Base-by-base conservation (phyloP, 1,140 invertebrate species). In the Meteorus sp. region DNA sequence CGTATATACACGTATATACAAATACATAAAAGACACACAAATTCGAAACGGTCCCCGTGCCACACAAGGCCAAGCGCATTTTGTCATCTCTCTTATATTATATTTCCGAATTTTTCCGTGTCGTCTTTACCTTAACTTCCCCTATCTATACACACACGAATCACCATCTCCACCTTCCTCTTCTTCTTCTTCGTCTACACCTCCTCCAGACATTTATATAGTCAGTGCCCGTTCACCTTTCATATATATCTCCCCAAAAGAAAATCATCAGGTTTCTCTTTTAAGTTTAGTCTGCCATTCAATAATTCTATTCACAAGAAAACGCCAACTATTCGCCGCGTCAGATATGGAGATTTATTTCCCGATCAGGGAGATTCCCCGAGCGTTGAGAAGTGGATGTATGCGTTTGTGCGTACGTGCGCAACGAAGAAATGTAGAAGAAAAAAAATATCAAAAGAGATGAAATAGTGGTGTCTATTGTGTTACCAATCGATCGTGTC, bases 301-400 rank as follows among this genome's bases (percentile, higher is more conserved):
- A 44, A 11, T 52, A 25, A 29, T 67, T 63, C 66, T 61, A 62
- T 61, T 56, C 39, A 56, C 7, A 20, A 55, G 57, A 65, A 65
- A 64, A 44, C 61, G 33, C 37, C 55, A 61, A 70, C 61, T 60
- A 61, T 54, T 55, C 45, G 51, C 56, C 57, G 59, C 63, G 63
- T 67, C 66, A 65, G 63, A 71, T 71, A 71, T 71, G 69, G 69
- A 71, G 69, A 71, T 71, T 71, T 69, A 71, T 71, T 69, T 63
- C n/a, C 35, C 35, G 33, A 50, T 56, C 45, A 4, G n/a, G n/a
- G 13, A 25, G 31, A 25, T 33, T 20, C 37, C 25, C 25, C 19
- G 41, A 9, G 41, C 27, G 23, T 15, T 15, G 19, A 35, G 8
- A 22, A n/a, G n/a, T n/a, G n/a, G n/a, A n/a, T n/a, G n/a, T n/a